phyloP scores from a whole-genome alignment of 2,797 vertebrate genomes.

The Thripadectes ignobilis region DNA sequence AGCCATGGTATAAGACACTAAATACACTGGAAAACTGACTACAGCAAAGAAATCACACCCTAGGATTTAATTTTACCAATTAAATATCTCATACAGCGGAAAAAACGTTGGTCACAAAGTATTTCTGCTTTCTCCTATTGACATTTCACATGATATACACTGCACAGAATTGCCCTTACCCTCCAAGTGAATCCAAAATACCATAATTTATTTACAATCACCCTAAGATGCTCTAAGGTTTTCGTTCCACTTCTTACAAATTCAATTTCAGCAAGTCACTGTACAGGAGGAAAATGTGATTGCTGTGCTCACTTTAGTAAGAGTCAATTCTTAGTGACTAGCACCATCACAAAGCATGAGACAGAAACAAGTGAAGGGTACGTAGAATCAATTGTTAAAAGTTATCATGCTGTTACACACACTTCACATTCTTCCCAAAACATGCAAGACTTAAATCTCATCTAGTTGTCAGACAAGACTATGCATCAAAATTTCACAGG shows the following conservation, averaged over 20 bases:
- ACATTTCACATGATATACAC: not conserved
- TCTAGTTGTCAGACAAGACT: not conserved
- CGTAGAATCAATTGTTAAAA: not conserved
- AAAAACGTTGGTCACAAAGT: not conserved
- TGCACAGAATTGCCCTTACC: not conserved
- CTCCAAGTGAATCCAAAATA: not conserved
- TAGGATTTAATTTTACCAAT: not conserved
- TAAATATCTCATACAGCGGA: not conserved
- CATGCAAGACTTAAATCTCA: not conserved
- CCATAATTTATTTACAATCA: not conserved
- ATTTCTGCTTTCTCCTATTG: not conserved
- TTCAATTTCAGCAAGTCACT: not conserved
- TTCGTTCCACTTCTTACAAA: not conserved
- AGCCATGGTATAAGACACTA: constrained; percentile 1
- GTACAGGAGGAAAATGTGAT: not conserved
- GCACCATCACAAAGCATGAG: not conserved
- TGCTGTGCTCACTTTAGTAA: not conserved
- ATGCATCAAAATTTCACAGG: not conserved
- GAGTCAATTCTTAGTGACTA: not conserved
- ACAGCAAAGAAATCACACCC: not conserved
- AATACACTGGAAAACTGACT: not conserved
- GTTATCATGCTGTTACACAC: not conserved
- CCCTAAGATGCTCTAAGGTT: not conserved
- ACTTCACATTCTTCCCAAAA: not conserved
- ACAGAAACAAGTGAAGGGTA: not conserved